These are phyloP conservation scores for Ramphastos sulfuratus DNA, from an alignment of 2,113 vertebrate species.

Conservation along the genomic window DNA sequence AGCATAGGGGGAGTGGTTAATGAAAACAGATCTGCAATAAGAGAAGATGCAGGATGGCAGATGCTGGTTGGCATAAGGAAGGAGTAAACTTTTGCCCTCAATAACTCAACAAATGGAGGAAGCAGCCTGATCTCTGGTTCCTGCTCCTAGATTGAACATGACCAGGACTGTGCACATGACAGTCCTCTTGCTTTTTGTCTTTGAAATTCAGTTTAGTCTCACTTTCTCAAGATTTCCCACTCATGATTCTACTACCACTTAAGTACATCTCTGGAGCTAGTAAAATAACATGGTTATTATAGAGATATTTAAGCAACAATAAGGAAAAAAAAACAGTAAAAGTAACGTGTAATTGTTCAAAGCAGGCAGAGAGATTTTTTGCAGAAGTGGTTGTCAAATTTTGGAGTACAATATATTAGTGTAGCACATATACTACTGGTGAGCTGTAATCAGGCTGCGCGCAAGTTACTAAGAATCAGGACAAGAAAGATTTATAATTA, in stretches of 20 bases:
- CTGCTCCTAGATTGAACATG: not conserved
- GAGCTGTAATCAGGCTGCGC: slow-evolving; percentile 7
- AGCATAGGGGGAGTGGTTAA: not conserved
- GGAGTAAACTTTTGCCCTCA: not conserved
- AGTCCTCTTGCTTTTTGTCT: not conserved
- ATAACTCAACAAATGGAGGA: not conserved
- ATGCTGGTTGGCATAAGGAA: not conserved
- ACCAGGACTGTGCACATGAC: not conserved
- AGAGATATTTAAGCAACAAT: not conserved
- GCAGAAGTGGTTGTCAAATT: not conserved
- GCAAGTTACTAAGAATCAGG: slow-evolving; percentile 35
- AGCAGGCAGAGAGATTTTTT: not conserved
- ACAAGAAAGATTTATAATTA: slow-evolving; percentile 50
- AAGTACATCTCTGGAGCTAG: not conserved
- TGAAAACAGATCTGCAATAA: not conserved
- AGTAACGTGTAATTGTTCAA: not conserved
- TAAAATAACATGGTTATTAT: not conserved
- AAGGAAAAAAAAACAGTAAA: not conserved
- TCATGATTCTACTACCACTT: not conserved
- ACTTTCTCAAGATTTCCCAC: not conserved
- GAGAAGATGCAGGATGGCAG: not conserved
- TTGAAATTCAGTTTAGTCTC: not conserved
- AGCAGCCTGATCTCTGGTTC: not conserved
- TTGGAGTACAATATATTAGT: not conserved
- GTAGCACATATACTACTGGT: not conserved